phyloP scores from a whole-genome alignment of 2,797 vertebrate genomes.

The Oophaga sylvatica region DNA sequence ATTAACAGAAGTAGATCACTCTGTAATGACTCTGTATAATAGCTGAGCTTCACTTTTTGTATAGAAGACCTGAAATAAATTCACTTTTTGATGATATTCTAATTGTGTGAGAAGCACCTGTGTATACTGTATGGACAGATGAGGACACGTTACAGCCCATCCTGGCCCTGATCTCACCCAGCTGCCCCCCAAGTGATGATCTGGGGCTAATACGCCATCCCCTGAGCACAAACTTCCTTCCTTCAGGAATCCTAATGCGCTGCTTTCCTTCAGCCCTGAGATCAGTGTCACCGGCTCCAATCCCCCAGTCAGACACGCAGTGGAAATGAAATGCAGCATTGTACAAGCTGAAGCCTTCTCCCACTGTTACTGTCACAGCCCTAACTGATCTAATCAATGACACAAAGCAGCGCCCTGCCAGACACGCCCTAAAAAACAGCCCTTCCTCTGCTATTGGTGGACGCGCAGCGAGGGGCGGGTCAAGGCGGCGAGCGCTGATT shows the following conservation, averaged over 20 bases:
- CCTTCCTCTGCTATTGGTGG: conserved; percentile 69
- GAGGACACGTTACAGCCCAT: too few species aligned
- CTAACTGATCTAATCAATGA: conserved; percentile 73
- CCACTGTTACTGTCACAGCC: conserved; percentile 54
- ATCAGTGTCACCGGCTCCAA: conserved; percentile 31
- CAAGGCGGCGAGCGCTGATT: conserved; percentile 75
- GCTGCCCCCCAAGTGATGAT: too few species aligned
- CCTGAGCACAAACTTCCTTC: neutral
- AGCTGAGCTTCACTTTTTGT: too few species aligned
- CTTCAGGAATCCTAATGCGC: neutral
- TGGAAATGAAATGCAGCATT: conserved; percentile 42
- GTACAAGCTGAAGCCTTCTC: neutral
- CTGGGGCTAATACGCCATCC: neutral
- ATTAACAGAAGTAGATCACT: too few species aligned
- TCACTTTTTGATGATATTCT: too few species aligned
- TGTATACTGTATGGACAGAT: too few species aligned
- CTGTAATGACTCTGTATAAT: too few species aligned
- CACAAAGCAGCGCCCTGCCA: conserved; percentile 65
- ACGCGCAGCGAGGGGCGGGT: conserved; percentile 61
- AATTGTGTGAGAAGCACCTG: too few species aligned
- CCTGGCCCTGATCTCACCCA: too few species aligned
- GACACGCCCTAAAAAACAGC: conserved; percentile 73
- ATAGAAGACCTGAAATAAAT: too few species aligned
- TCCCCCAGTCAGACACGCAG: conserved; percentile 12
- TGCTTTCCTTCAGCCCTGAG: neutral